A percentile compares a stretch with the other conserved stretches of the same genome.
These are phyloP conservation scores for Odontomachus brunneus DNA, from an alignment of 1,140 invertebrate genomes.

Conservation along the genomic window DNA sequence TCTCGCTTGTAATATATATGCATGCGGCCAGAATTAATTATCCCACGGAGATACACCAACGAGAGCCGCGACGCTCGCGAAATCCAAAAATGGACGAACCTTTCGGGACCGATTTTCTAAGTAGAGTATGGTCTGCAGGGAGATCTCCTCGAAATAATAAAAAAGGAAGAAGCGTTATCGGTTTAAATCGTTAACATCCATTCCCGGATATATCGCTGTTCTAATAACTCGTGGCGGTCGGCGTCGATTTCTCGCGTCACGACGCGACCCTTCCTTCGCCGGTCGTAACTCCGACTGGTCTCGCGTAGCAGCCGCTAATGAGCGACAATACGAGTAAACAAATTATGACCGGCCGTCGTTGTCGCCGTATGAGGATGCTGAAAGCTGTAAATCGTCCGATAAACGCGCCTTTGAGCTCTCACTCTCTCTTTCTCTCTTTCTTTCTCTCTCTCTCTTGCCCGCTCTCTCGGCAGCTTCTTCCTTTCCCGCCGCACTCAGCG, in stretches of 20 bases:
- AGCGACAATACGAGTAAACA: conserved; percentile 60
- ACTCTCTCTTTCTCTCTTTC: too few relatives aligned
- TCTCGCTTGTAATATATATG: conserved; percentile 10
- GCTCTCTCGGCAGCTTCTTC: background rate
- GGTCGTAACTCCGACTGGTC: conserved; percentile 15
- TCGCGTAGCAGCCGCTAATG: conserved; percentile 34
- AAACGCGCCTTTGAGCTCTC: conserved; percentile 50
- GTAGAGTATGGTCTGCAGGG: too few relatives aligned
- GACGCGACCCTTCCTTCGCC: conserved; percentile 18
- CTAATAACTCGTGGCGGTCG: background rate
- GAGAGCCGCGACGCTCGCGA: background rate
- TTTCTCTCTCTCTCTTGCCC: too few relatives aligned
- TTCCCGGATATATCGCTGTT: conserved; percentile 15
- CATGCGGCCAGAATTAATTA: conserved; percentile 5
- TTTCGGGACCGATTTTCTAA: background rate
- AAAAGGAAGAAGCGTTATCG: conserved; percentile 18
- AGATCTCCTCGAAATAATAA: background rate
- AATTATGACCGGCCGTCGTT: conserved; percentile 60
- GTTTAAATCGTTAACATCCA: conserved; percentile 23
- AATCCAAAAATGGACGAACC: background rate
- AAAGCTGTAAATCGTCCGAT: conserved; percentile 72
- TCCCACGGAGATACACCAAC: background rate
- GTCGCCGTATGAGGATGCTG: conserved; percentile 42
- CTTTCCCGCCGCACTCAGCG: background rate
- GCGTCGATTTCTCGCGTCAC: conserved; percentile 18